A percentile compares a stretch with the other conserved stretches of the same genome.
Evolutionary conservation across 2,113 vertebrate species (phyloP).

Genomic region (Oreocharis arfaki): DNA sequence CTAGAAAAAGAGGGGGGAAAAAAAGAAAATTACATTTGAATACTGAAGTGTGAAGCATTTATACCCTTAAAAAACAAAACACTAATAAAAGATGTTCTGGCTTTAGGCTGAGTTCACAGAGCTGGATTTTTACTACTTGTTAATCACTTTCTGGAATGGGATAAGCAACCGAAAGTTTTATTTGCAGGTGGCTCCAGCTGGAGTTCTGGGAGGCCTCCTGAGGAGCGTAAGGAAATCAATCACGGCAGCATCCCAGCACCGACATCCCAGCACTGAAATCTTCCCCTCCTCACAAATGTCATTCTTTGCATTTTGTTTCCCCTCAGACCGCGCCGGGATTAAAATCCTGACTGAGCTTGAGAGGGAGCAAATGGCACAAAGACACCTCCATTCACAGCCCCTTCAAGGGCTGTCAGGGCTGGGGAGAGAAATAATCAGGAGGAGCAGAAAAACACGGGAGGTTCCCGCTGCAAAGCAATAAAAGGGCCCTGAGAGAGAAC

Average conservation of each 20-base stretch:
- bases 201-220: neutral
- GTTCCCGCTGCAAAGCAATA: neutral
- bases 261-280: neutral
- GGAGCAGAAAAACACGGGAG: neutral
- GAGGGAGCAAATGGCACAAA: neutral
- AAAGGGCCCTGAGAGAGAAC: neutral
- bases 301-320: neutral
- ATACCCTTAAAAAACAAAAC: neutral
- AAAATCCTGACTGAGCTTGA: neutral
- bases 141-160: neutral
- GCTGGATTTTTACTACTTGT: neutral
- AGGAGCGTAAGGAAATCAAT: neutral
- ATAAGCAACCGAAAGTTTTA: neutral
- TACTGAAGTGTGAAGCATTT: neutral
- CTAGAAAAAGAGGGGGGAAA: fast-evolving
- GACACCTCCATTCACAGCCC: neutral
- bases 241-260: neutral
- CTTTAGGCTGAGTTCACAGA: neutral
- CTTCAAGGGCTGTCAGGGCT: constrained; percentile 18
- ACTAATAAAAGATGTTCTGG: neutral
- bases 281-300: neutral
- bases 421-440: constrained; percentile 11
- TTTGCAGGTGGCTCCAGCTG: neutral
- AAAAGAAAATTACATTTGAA: neutral
- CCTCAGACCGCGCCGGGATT: neutral